phyloP scores from a whole-genome alignment of 2,888 invertebrate species.

The Masnerella sp. region DNA sequence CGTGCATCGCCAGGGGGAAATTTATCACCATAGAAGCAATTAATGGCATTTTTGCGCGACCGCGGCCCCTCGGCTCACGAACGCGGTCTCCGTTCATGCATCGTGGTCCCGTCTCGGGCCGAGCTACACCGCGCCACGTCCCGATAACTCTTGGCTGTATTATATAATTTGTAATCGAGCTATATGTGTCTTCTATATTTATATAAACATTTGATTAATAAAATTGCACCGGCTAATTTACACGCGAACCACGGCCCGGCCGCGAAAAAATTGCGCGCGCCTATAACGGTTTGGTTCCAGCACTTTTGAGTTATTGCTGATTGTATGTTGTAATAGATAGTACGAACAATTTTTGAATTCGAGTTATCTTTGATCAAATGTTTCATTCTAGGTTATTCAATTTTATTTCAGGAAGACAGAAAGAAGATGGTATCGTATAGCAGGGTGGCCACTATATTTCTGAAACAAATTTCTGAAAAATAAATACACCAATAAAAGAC shows the following conservation, averaged over 20 bases:
- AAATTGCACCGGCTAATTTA: conserved; percentile 8
- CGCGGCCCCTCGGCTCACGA: conserved; percentile 67
- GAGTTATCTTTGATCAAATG: too few species aligned
- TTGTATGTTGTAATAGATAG: too few species aligned
- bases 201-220: conserved; percentile 40
- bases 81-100: conserved; percentile 67
- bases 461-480: too few species aligned
- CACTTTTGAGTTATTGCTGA: too few species aligned
- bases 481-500: too few species aligned
- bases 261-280: background rate
- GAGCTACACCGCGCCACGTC: conserved; percentile 45
- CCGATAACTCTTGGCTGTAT: conserved; percentile 62
- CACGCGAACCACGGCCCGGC: background rate
- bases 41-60: conserved; percentile 73
- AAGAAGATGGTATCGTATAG: too few species aligned
- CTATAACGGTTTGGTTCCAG: too few species aligned
- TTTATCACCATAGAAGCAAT: conserved; percentile 77
- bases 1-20: conserved; percentile 75
- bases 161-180: conserved; percentile 59
- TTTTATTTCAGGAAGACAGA: too few species aligned
- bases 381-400: too few species aligned
- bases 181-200: conserved; percentile 39
- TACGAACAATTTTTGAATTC: too few species aligned
- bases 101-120: conserved; percentile 69
- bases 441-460: too few species aligned